These are phyloP conservation scores for Erithacus rubecula DNA, from an alignment of 2,797 vertebrate species.

Conservation along the genomic window DNA sequence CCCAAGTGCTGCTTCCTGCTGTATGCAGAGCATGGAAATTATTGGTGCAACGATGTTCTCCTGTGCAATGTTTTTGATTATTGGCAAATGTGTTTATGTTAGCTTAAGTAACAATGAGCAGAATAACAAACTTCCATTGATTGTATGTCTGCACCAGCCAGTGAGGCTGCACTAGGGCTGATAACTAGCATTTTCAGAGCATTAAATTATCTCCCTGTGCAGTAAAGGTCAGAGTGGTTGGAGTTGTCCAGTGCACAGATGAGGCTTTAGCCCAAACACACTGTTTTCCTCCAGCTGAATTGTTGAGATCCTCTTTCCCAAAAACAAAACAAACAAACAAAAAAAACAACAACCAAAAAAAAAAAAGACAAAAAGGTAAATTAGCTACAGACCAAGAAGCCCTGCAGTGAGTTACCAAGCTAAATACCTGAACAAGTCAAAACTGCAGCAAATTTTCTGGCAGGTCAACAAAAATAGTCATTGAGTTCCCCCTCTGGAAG, in stretches of 20 bases:
- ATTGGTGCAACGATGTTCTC: accelerated
- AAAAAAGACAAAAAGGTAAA: background rate
- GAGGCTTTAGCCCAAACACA: background rate
- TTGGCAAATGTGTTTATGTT: accelerated
- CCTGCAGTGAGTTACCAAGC: background rate
- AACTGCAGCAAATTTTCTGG: background rate
- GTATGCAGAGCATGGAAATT: background rate
- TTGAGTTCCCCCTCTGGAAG: background rate
- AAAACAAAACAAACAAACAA: accelerated
- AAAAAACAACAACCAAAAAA: too few relatives aligned
- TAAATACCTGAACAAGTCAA: background rate
- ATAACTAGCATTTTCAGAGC: background rate
- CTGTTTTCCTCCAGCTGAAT: background rate
- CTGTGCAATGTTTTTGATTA: background rate
- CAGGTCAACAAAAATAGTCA: accelerated
- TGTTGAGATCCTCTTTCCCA: background rate
- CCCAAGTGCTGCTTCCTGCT: accelerated
- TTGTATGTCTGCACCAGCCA: accelerated
- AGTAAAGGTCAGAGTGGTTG: background rate
- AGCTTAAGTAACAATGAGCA: background rate
- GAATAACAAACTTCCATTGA: background rate
- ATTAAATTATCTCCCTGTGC: background rate
- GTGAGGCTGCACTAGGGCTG: background rate
- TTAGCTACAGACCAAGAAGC: background rate
- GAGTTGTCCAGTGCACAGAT: background rate